A percentile compares a stretch with the other conserved stretches of the same genome.
Evolutionary conservation across 2,888 invertebrate species (phyloP).

Genomic region (Vanessa cardui): DNA sequence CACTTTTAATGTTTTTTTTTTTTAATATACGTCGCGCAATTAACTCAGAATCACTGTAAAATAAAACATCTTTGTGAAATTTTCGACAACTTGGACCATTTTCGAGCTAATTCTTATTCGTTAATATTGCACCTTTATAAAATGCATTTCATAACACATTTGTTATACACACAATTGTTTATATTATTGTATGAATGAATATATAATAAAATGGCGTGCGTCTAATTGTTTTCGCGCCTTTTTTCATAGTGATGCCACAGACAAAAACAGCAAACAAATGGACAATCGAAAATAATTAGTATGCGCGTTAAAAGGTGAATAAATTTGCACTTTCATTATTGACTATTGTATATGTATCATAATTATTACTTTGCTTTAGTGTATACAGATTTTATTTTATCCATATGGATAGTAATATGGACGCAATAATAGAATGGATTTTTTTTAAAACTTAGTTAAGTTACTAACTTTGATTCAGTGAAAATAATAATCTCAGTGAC

Average conservation of each 20-base stretch:
- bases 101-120: conserved; percentile 41
- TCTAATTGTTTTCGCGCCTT: conserved; percentile 36
- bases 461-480: conserved; percentile 35
- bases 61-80: conserved; percentile 52
- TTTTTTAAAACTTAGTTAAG: conserved; percentile 27
- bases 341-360: conserved; percentile 37
- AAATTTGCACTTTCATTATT: conserved; percentile 41
- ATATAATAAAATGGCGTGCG: conserved; percentile 34
- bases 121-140: conserved; percentile 42
- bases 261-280: conserved; percentile 18
- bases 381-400: conserved; percentile 41
- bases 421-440: conserved; percentile 33
- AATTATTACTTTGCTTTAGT: conserved; percentile 40
- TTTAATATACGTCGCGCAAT: conserved; percentile 65
- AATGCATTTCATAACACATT: conserved; percentile 42
- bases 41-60: conserved; percentile 62
- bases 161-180: conserved; percentile 34
- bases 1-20: conserved; percentile 61
- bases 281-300: conserved; percentile 41
- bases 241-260: conserved; percentile 28
- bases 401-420: conserved; percentile 35
- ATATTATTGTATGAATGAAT: conserved; percentile 29
- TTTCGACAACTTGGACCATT: conserved; percentile 64
- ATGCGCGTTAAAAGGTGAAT: conserved; percentile 44
- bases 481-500: conserved; percentile 59